A percentile compares a stretch with the other conserved stretches of the same genome.
These are phyloP conservation scores for Pseudomyrmex concolor DNA, from an alignment of 1,140 invertebrate species.

Conservation along the genomic window DNA sequence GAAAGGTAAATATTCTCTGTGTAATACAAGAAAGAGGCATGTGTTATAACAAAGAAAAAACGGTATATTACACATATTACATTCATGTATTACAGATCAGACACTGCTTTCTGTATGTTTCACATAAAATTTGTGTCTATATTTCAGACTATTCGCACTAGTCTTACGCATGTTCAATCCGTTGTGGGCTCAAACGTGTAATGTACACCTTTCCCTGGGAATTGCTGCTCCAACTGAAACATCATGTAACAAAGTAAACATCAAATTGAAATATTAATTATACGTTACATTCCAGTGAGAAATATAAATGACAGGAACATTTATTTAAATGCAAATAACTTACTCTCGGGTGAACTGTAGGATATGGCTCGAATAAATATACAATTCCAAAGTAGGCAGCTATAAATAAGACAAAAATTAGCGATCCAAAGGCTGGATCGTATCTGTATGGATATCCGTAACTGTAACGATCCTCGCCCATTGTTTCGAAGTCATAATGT, in stretches of 20 bases:
- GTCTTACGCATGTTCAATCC: not conserved
- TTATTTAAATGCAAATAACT: not conserved
- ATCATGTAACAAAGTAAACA: constrained; percentile 4
- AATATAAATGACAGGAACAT: too few species aligned
- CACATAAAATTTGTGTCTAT: not conserved
- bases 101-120: not conserved
- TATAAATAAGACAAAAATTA: not conserved
- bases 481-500: not conserved
- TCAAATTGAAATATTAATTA: not conserved
- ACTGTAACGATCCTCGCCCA: constrained; percentile 34
- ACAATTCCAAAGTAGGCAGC: rapidly evolving
- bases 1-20: not conserved
- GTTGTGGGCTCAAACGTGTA: constrained; percentile 66
- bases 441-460: not conserved
- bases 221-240: constrained; percentile 63
- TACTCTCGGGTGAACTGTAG: constrained; percentile 1
- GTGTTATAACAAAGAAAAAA: not conserved
- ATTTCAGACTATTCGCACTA: not conserved
- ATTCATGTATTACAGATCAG: constrained; percentile 4
- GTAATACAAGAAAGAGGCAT: not conserved
- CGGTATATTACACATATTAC: constrained; percentile 10
- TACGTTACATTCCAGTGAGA: too few species aligned
- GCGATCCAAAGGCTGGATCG: rapidly evolving
- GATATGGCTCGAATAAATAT: not conserved
- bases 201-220: constrained; percentile 37